Conservation (phyloP, 2,113 vertebrate species). For the Hydropotes inermis region DNA sequence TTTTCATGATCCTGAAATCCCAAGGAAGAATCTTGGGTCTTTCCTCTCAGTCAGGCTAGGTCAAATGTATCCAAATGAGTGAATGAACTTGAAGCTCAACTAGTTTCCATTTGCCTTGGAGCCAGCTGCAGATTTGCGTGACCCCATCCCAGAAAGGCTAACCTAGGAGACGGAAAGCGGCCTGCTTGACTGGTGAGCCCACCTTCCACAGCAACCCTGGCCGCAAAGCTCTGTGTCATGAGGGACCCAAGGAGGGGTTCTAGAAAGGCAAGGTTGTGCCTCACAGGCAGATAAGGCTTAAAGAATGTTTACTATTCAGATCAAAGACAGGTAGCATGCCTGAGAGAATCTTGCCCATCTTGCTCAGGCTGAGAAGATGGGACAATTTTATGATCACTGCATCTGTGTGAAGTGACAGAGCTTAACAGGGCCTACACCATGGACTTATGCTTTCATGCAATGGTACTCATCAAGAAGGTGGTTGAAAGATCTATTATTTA, state of each 20-base stretch:
- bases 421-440: not conserved
- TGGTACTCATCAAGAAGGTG: not conserved
- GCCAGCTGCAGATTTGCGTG: not conserved
- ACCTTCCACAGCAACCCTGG: not conserved
- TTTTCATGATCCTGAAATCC: not conserved
- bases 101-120: not conserved
- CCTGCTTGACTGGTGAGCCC: not conserved
- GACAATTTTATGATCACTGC: slow-evolving; percentile 49
- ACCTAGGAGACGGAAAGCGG: not conserved
- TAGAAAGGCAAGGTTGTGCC: slow-evolving; percentile 34
- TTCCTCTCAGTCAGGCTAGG: not conserved
- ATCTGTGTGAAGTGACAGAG: not conserved
- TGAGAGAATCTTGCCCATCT: slow-evolving; percentile 46
- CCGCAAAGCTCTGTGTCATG: not conserved
- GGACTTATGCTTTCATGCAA: not conserved
- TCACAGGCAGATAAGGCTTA: not conserved
- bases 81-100: not conserved
- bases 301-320: slow-evolving; percentile 47
- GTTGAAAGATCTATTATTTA: slow-evolving; percentile 36
- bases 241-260: not conserved
- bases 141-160: not conserved
- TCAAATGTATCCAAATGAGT: not conserved
- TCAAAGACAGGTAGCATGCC: slow-evolving; percentile 40
- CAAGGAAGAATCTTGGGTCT: not conserved
- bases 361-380: slow-evolving; percentile 45